A percentile compares a stretch with the other conserved stretches of the same genome.
These are phyloP conservation scores for Scortum barcoo DNA, from an alignment of 2,113 vertebrate genomes.

Conservation along the genomic window DNA sequence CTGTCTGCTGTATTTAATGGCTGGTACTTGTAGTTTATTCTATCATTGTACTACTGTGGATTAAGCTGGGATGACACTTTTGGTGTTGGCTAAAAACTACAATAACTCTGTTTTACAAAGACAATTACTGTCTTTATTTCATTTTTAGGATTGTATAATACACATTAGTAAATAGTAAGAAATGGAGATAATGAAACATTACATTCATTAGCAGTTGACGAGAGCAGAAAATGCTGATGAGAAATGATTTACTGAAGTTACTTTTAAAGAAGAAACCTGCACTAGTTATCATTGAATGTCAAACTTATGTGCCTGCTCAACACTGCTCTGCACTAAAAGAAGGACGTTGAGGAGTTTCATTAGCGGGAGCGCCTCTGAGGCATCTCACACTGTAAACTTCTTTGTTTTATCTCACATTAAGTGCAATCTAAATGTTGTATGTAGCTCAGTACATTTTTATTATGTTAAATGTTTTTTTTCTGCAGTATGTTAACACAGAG, in stretches of 20 bases:
- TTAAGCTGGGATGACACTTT: conserved; percentile 14
- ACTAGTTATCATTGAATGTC: conserved; percentile 62
- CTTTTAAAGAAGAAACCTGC: conserved; percentile 24
- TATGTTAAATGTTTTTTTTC: background rate
- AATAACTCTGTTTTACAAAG: background rate
- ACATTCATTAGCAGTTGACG: conserved; percentile 1
- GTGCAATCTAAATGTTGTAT: conserved; percentile 45
- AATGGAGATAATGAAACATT: conserved; percentile 1
- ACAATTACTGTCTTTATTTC: background rate
- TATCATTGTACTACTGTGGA: conserved; percentile 44
- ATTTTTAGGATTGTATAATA: background rate
- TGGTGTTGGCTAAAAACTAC: conserved; percentile 5
- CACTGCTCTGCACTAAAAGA: conserved; percentile 38
- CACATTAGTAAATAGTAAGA: background rate
- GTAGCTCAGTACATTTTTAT: background rate
- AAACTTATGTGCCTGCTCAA: conserved; percentile 40
- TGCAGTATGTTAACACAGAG: background rate
- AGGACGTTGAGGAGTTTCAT: background rate
- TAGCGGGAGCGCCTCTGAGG: background rate
- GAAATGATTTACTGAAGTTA: conserved; percentile 8
- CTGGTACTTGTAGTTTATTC: conserved; percentile 14
- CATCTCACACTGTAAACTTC: conserved; percentile 3
- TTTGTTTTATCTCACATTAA: conserved; percentile 7
- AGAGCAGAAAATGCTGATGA: background rate
- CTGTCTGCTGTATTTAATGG: conserved; percentile 32